Conservation (phyloP, 1,140 invertebrate species). For the Contarinia nasturtii region DNA sequence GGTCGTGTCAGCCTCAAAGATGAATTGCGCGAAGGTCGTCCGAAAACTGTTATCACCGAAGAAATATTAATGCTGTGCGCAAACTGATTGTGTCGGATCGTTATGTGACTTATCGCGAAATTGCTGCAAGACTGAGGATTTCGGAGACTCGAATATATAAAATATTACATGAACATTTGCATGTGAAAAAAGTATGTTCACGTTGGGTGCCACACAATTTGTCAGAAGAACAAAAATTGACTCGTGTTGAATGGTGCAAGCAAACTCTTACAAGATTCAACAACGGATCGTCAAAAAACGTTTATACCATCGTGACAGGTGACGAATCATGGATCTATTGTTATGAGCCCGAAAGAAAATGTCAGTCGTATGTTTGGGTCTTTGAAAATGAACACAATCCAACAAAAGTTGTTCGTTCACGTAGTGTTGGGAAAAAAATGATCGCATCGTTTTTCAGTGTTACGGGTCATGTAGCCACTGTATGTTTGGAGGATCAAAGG, state of each 20-base stretch:
- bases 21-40: no score
- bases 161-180: no score
- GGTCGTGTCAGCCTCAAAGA: no score
- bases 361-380: constrained; percentile 8
- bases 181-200: no score
- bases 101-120: no score
- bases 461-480: constrained; percentile 10
- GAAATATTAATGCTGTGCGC: no score
- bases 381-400: constrained; percentile 18
- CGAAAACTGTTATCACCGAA: no score
- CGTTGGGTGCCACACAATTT: constrained; percentile 7
- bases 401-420: constrained; percentile 15
- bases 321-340: constrained; percentile 10
- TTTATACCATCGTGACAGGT: constrained; percentile 9
- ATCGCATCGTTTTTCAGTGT: constrained; percentile 10
- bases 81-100: no score
- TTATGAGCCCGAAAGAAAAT: constrained; percentile 10
- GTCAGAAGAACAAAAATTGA: constrained; percentile 6
- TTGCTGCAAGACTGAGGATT: no score
- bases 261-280: constrained; percentile 7
- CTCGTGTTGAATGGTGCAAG: constrained; percentile 8
- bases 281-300: constrained; percentile 6
- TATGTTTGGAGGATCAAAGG: constrained; percentile 10
- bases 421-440: constrained; percentile 15
- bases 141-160: no score